Conservation (phyloP, 1,140 invertebrate genomes). For the Apis florea region DNA sequence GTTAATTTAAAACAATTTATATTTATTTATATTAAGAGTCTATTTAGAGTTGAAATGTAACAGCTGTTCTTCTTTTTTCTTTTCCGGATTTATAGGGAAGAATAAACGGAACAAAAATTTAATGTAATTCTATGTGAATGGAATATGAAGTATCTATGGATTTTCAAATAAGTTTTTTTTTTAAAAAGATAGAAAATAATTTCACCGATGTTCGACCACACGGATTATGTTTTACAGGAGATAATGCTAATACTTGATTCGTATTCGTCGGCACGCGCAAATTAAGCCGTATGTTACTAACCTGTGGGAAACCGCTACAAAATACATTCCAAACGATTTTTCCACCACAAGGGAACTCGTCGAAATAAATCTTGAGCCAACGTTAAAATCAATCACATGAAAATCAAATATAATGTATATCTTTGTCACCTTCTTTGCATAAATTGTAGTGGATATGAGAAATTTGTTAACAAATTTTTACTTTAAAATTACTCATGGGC, state of each 20-base stretch:
- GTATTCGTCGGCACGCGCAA: constrained; percentile 70
- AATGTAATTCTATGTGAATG: too few species aligned
- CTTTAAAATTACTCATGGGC: too few species aligned
- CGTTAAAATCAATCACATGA: background rate
- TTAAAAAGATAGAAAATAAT: background rate
- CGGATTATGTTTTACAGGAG: constrained; percentile 20
- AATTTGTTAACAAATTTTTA: too few species aligned
- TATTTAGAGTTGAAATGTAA: too few species aligned
- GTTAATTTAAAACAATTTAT: too few species aligned
- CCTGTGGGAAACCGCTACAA: constrained; percentile 70
- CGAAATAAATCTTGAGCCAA: background rate
- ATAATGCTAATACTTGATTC: constrained; percentile 60
- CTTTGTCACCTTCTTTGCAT: background rate
- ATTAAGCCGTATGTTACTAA: constrained; percentile 43
- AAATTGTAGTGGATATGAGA: too few species aligned
- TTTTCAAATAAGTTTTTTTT: background rate
- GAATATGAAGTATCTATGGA: background rate
- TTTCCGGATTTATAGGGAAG: too few species aligned
- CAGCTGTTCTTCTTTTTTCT: too few species aligned
- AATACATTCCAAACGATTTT: constrained; percentile 40
- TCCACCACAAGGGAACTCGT: constrained; percentile 27
- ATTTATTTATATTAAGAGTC: too few species aligned
- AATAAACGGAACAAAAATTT: too few species aligned
- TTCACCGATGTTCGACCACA: constrained; percentile 13
- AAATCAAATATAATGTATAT: background rate